Evolutionary conservation across 2,888 invertebrate genomes (phyloP), one percentile per base, ranked within the genome.

Genomic region (Spisula subtruncata): DNA sequence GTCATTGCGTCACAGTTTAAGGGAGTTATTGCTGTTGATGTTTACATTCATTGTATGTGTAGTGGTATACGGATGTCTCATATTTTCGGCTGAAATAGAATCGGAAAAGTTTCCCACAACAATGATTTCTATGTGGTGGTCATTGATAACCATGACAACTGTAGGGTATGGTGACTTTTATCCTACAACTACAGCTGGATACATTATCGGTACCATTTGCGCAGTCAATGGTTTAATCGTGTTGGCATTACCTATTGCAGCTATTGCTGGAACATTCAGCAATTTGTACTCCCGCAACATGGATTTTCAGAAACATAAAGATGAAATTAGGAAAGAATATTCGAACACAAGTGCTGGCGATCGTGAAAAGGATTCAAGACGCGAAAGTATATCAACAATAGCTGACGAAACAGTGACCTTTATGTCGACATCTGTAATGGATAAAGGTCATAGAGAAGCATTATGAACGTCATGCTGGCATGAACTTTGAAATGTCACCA

Each of bases 231-330:
- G 96, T 14, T 92, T 95, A 14, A 83, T 96, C 66, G 89, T 94
- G 16, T 85, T 94, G n/a, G 94, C 94, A 12, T 92, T 96, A 86
- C 95, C 96, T 0, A 95, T 96, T 35, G 95, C 96, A 10, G 94
- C 95, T 54, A 95, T 96, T 48, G 95, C 95, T 79, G 93, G 93
- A 51, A 95, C 94, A 86, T 96, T 96, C 89, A 86, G 92, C 12
- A 86, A 93, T 18, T 94, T 94, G 82, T 94, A 94, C 89, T 90
- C 84, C 18, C 71, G 75, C 14, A 84, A 79, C 18, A 10, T 20
- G 0, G 75, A 84, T 16, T 84, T 75, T 75, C 48, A 51, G n/a
- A 75, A 5, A 29, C 84, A 84, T 48, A 75, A 75, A 48, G 46
- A n/a, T 18, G 84, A 41, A 18, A 32, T 66, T 0, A 84, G 16